Evolutionary conservation across 2,113 vertebrate genomes (phyloP), one percentile per base, ranked within the genome.

Genomic region (Gymnocephalus cernua): DNA sequence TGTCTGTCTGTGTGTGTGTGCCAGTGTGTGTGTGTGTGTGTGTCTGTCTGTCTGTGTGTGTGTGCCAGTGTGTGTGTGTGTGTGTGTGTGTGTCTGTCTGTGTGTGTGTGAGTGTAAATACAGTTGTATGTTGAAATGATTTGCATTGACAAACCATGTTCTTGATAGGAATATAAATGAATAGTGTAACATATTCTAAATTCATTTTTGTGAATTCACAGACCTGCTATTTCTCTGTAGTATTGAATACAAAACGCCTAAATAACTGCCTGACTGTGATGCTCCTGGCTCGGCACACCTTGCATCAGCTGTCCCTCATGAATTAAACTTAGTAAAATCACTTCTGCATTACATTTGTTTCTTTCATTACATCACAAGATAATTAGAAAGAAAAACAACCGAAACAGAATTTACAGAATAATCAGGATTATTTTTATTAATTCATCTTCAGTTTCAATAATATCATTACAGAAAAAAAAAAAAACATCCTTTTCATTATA

Each of bases 401-500:
- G 12, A 77, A 58, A 70, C 74, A 84, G 4, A 48, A 48, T 6
- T 35, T 98, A 98, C 95, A 98, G 97, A 99, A 99, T 99, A 97
- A 97, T 96, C 96, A 96, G 97, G 96, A 95, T 97, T 88, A 85
- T 92, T 96, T 99, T 96, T 94, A 93, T 94, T 95, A 97, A 97
- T 96, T 97, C 96, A 97, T 96, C 96, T 96, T 98, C 96, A 96
- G 96, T 97, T 98, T 98, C 95, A 97, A 94, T 93, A 91, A 88
- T 98, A 97, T 98, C 95, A 97, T 99, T 98, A 99, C 97, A 99
- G 97, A 98, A 99, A 99, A 98, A 98, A 99, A 99, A 98, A 99
- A 98, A 91, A 92, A 90, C 91, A 91, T 89, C 91, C 82, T 93
- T 83, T 90, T 91, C 95, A 95, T 93, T 88, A 89, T 97, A n/a